These are phyloP conservation scores for Eupeodes corollae DNA, from an alignment of 1,140 invertebrate genomes.

Conservation along the genomic window DNA sequence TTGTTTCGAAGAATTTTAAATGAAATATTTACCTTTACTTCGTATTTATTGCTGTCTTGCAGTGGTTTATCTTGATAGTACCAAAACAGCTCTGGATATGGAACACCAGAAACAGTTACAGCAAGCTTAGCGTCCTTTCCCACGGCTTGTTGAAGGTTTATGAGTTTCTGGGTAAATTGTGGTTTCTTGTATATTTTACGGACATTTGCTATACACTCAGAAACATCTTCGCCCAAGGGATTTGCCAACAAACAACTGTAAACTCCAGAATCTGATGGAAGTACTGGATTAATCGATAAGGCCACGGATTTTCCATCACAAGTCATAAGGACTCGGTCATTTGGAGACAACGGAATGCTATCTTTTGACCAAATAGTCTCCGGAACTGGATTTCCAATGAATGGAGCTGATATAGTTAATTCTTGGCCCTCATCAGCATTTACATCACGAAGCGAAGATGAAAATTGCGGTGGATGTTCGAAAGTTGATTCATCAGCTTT, in stretches of 20 bases:
- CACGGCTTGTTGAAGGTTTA: constrained; percentile 72
- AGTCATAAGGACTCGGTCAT: constrained; percentile 53
- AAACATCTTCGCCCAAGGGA: constrained; percentile 58
- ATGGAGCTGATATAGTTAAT: constrained; percentile 52
- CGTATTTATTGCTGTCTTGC: constrained; percentile 57
- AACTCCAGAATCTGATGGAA: constrained; percentile 59
- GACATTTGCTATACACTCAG: constrained; percentile 56
- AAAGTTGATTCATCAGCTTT: constrained; percentile 48
- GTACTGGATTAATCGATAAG: constrained; percentile 60
- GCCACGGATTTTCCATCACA: constrained; percentile 72
- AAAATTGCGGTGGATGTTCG: constrained; percentile 63
- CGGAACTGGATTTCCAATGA: constrained; percentile 77
- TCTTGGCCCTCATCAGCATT: constrained; percentile 67
- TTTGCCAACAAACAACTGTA: constrained; percentile 66
- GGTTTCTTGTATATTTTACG: constrained; percentile 71
- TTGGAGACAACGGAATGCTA: constrained; percentile 50
- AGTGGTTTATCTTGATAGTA: constrained; percentile 64
- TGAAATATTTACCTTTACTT: constrained; percentile 50
- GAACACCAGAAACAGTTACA: constrained; percentile 72
- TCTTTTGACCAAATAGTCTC: constrained; percentile 76
- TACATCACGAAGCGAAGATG: constrained; percentile 59
- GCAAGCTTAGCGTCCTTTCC: constrained; percentile 68
- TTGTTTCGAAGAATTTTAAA: no score
- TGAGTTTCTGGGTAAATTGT: constrained; percentile 69
- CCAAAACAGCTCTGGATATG: constrained; percentile 78